A percentile compares a stretch with the other conserved stretches of the same genome.
Evolutionary conservation across 2,888 invertebrate species (phyloP).

Genomic region (Nomada lathburiana): DNA sequence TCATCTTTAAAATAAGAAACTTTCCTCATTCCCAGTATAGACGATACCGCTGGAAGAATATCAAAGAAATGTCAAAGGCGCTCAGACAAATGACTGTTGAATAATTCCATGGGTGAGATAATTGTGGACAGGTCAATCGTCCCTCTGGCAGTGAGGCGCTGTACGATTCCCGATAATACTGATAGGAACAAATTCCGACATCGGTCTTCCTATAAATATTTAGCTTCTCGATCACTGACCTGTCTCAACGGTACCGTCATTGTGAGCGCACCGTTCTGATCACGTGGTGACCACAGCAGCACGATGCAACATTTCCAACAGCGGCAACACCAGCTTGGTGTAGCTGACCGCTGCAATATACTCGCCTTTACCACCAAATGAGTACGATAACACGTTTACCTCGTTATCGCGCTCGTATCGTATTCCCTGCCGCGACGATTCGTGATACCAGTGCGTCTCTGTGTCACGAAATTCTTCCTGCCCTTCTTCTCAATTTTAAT

Average conservation of each 20-base stretch:
- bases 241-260: constrained; percentile 65
- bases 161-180: constrained; percentile 57
- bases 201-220: constrained; percentile 76
- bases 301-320: constrained; percentile 28
- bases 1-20: too few relatives aligned
- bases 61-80: not conserved
- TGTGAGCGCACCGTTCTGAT: constrained; percentile 55
- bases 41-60: too few relatives aligned
- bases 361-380: constrained; percentile 54
- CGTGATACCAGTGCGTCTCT: constrained; percentile 47
- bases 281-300: constrained; percentile 41
- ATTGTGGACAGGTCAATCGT: constrained; percentile 33
- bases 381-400: constrained; percentile 70
- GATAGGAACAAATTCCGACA: constrained; percentile 60
- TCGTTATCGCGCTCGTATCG: constrained; percentile 72
- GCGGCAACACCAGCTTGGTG: constrained; percentile 38
- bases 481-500: constrained; percentile 11
- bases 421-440: constrained; percentile 69
- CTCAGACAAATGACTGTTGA: not conserved
- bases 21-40: too few relatives aligned
- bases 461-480: constrained; percentile 14
- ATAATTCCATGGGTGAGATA: constrained; percentile 21
- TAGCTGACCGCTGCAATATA: constrained; percentile 54
- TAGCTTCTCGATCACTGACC: constrained; percentile 78
- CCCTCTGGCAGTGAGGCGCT: constrained; percentile 24